Evolutionary conservation across 2,113 vertebrate species (phyloP).

Genomic region (Antennarius striatus): DNA sequence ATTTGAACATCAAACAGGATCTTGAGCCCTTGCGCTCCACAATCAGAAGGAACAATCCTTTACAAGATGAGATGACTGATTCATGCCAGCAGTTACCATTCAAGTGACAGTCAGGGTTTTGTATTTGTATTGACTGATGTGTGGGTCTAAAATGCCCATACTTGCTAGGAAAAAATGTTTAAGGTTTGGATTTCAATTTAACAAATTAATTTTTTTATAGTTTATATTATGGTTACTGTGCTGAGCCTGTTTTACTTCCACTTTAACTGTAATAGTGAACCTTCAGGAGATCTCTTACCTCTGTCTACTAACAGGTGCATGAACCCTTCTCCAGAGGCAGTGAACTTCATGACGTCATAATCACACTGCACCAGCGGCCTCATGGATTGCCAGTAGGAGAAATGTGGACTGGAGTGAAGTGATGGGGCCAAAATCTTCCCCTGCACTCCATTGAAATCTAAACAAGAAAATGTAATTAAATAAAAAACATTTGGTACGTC

Average conservation of each 20-base stretch:
- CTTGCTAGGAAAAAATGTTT: too few relatives aligned
- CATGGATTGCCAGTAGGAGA: constrained; percentile 59
- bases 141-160: too few relatives aligned
- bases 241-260: not conserved
- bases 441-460: constrained; percentile 44
- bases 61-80: too few relatives aligned
- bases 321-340: constrained; percentile 59
- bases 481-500: not conserved
- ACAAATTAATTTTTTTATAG: too few relatives aligned
- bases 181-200: too few relatives aligned
- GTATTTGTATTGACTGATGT: too few relatives aligned
- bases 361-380: constrained; percentile 70
- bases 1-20: too few relatives aligned
- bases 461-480: not conserved
- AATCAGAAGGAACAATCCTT: too few relatives aligned
- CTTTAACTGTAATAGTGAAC: not conserved
- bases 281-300: constrained; percentile 48
- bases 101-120: too few relatives aligned
- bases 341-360: constrained; percentile 67
- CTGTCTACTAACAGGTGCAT: constrained; percentile 69
- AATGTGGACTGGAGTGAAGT: constrained; percentile 14
- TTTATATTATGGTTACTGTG: too few relatives aligned
- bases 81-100: too few relatives aligned
- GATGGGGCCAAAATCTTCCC: constrained; percentile 41
- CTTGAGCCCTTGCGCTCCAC: too few relatives aligned